Evolutionary conservation across 2,888 invertebrate species (phyloP), one percentile per base, ranked within the genome.

Genomic region (Drosophila demipolita): DNA sequence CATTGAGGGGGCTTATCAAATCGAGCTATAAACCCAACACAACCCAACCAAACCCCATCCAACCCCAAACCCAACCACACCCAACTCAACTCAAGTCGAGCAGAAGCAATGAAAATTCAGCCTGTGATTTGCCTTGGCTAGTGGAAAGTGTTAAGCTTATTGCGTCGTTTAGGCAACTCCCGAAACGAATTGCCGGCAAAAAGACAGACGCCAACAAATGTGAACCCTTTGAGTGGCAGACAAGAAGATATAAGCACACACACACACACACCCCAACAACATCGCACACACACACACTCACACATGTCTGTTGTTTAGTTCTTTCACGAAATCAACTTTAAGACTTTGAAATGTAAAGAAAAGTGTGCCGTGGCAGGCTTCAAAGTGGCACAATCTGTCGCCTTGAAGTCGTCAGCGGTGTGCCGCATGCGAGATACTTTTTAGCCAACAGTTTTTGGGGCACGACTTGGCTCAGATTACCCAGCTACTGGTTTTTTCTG

Each of bases 121-220:
- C 36, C 71, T 59, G 66, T 60, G 77, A 69, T 64, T 66, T 66
- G 33, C 53, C 12, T 38, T 38, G 60, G 26, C 58, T 52, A 59
- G 33, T 42, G 55, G 76, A 67, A 85, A 87, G 85, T 87, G 87
- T 78, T 87, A 89, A 87, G 89, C 87, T 87, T 87, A 87, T 83
- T 89, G 87, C 89, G 87, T 89, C 89, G 80, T 89, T 87, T 87
- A 81, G 80, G 66, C 88, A 86, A 82, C 86, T 87, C 77, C 88
- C 85, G 64, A 73, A 84, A 83, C 82, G 83, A 88, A 88, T 88
- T 83, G 83, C 63, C 68, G 61, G 73, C 75, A 64, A 84, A 73
- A 73, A 71, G 82, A 72, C 81, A 71, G 82, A 72, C 81, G 78
- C 60, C 73, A 73, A 36, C 68, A 48, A 33, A 66, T 20, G 65